phyloP scores from a whole-genome alignment of 1,140 invertebrate species.

The Heliconius eleuchia region DNA sequence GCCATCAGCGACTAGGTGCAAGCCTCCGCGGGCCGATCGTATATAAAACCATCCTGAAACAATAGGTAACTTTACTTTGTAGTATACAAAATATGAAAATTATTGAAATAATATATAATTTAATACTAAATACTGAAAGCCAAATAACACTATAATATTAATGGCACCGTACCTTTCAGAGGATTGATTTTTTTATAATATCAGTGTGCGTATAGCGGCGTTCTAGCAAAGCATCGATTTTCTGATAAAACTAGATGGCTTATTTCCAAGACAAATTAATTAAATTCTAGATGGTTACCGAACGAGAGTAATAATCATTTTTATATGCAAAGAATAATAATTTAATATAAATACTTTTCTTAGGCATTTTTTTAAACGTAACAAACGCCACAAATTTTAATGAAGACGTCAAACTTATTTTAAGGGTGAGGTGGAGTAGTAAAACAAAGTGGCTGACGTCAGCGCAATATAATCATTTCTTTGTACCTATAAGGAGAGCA shows the following conservation, averaged over 20 bases:
- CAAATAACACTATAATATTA: background rate
- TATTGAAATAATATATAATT: slow-evolving; percentile 1
- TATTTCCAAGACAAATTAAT: slow-evolving; percentile 40
- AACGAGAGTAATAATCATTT: background rate
- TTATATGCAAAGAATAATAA: slow-evolving; percentile 9
- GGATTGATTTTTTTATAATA: background rate
- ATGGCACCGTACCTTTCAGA: background rate
- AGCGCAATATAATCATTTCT: slow-evolving; percentile 78
- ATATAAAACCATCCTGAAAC: slow-evolving; percentile 80
- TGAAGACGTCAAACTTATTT: background rate
- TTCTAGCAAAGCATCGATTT: slow-evolving; percentile 10
- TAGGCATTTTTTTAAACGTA: background rate
- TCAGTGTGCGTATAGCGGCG: background rate
- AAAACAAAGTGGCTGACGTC: slow-evolving; percentile 60
- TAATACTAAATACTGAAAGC: background rate
- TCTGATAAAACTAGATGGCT: slow-evolving; percentile 57
- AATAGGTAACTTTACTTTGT: slow-evolving; percentile 38
- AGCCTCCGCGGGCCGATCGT: slow-evolving; percentile 71
- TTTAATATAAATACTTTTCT: slow-evolving; percentile 2
- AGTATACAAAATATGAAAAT: background rate
- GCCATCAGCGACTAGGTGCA: slow-evolving; percentile 77
- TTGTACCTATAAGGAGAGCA: slow-evolving; percentile 75
- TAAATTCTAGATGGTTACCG: slow-evolving; percentile 58
- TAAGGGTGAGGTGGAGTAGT: slow-evolving; percentile 31
- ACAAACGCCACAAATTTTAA: background rate